Conservation (phyloP, 2,888 invertebrate genomes). For the Tipula unca region DNA sequence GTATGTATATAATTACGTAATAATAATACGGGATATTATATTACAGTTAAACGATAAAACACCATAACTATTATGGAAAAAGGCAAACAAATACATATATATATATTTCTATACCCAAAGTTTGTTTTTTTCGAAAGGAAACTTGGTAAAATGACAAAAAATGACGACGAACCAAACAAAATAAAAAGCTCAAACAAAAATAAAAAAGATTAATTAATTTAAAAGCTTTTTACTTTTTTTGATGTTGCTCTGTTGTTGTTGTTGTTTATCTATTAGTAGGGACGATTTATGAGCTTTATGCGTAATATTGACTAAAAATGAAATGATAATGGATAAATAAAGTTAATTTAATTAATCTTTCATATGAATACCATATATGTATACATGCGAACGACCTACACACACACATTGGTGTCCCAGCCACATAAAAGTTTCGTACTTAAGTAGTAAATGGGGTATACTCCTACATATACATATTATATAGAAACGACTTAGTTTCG, state of each 20-base stretch:
- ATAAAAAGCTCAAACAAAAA: not conserved
- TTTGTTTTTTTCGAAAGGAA: not conserved
- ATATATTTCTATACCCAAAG: no score
- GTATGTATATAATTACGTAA: not conserved
- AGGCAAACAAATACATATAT: not conserved
- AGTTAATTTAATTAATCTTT: not conserved
- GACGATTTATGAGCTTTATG: not conserved
- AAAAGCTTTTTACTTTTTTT: not conserved
- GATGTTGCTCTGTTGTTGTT: not conserved
- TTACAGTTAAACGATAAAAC: not conserved
- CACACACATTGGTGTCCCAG: not conserved
- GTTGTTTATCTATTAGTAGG: constrained; percentile 2
- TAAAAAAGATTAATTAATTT: not conserved
- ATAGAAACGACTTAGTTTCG: not conserved
- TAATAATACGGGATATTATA: not conserved
- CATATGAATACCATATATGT: not conserved
- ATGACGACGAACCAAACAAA: not conserved
- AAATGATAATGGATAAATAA: not conserved
- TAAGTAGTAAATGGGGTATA: not conserved
- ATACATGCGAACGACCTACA: no score
- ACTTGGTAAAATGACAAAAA: not conserved
- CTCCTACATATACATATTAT: no score
- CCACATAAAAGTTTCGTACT: not conserved
- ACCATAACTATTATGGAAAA: not conserved
- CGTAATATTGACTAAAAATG: not conserved